Conservation (phyloP, 2,888 invertebrate genomes). For the Phymatocera aterrima region DNA sequence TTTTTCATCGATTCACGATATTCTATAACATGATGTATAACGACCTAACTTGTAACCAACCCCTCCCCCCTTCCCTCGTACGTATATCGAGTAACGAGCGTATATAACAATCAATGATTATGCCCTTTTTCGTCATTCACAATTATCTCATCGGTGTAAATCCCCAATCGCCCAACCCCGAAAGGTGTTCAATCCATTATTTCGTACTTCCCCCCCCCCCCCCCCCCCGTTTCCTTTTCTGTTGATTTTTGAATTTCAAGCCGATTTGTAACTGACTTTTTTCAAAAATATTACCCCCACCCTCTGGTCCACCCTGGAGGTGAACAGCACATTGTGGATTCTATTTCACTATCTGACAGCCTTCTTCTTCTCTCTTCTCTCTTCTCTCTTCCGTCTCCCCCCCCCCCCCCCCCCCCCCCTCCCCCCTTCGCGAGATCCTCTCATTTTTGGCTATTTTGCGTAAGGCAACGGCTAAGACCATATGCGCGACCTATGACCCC, state of each 20-base stretch:
- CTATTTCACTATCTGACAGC: constrained; percentile 1
- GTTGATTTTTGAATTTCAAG: neutral
- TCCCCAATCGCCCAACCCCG: too few species aligned
- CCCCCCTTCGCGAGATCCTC: constrained; percentile 47
- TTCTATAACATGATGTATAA: neutral
- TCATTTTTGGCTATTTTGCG: constrained; percentile 64
- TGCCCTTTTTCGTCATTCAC: too few species aligned
- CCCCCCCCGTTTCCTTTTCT: neutral
- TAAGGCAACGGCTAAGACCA: constrained; percentile 57
- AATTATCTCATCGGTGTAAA: too few species aligned
- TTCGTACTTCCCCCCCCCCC: neutral
- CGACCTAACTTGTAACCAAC: neutral
- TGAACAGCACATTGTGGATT: constrained; percentile 10
- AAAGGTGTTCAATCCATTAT: neutral
- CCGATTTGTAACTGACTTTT: constrained; percentile 30
- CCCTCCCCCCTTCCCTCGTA: too few species aligned
- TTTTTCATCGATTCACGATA: constrained; percentile 22
- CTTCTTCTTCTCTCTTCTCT: neutral
- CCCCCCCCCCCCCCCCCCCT: neutral
- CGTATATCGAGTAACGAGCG: too few species aligned
- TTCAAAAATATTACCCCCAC: neutral
- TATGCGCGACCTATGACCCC: constrained; percentile 66
- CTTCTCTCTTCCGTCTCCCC: constrained; percentile 4
- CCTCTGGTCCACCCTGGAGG: neutral
- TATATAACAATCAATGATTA: neutral